Conservation (phyloP, 2,797 vertebrate species). For the Alosa sapidissima region DNA sequence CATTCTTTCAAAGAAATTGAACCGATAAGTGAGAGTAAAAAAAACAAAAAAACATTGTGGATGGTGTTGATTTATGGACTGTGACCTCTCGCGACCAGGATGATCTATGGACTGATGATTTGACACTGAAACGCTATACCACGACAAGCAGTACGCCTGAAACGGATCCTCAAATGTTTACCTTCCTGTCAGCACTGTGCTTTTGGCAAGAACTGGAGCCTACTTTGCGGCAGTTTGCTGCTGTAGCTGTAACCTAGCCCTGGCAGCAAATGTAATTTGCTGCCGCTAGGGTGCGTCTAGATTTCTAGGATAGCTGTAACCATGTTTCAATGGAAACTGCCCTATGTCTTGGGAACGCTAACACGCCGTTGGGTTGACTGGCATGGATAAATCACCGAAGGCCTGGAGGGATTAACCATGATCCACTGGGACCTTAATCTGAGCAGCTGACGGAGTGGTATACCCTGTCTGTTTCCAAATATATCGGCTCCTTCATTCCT, state of each 20-base stretch:
- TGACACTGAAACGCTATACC: constrained; percentile 65
- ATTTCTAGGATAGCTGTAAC: not conserved
- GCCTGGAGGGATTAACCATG: not conserved
- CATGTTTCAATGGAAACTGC: not conserved
- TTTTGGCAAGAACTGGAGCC: not conserved
- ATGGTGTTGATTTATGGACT: constrained; percentile 9
- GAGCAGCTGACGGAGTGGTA: not conserved
- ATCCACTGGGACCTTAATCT: constrained; percentile 1
- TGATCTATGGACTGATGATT: constrained; percentile 64
- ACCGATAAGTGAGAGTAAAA: not conserved
- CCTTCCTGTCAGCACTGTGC: constrained; percentile 67
- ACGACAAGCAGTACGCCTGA: constrained; percentile 58
- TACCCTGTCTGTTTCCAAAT: constrained; percentile 1
- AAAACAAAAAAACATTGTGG: not conserved
- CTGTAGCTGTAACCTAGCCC: too few relatives aligned
- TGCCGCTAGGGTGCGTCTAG: too few relatives aligned
- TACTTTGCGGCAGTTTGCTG: not conserved
- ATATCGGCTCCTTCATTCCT: not conserved
- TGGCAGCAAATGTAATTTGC: too few relatives aligned
- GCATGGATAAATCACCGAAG: not conserved
- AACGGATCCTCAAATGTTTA: constrained; percentile 65
- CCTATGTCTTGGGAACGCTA: not conserved
- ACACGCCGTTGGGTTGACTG: not conserved
- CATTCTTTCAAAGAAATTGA: not conserved
- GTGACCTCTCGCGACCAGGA: not conserved